Percentiles rank a stretch among this genome's conserved stretches.
Conservation (phyloP, 2,888 invertebrate species). For the Stenchaetothrips biformis region DNA sequence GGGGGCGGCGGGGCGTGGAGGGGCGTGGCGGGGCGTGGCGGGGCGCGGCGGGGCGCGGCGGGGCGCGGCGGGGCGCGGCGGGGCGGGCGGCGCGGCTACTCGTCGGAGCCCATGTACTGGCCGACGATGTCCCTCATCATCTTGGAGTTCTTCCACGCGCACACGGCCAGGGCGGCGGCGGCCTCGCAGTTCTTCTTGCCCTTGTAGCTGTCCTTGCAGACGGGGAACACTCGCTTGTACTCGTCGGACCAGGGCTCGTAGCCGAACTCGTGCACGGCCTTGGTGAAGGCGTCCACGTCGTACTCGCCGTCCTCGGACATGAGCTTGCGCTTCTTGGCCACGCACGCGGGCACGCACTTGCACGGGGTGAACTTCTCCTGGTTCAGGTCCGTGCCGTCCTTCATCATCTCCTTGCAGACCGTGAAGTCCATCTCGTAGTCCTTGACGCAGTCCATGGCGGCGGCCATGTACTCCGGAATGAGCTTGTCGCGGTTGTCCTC, state of each 20-base stretch:
- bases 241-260: slow-evolving; percentile 12
- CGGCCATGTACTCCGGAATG: slow-evolving; percentile 13
- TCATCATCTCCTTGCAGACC: slow-evolving; percentile 18
- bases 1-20: slow-evolving; percentile 9
- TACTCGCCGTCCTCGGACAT: slow-evolving; percentile 22
- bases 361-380: slow-evolving; percentile 1
- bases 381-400: background rate
- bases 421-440: slow-evolving; percentile 24
- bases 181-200: slow-evolving; percentile 18
- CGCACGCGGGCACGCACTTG: slow-evolving; percentile 18
- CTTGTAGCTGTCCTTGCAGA: slow-evolving; percentile 8
- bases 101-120: slow-evolving; percentile 3
- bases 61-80: background rate
- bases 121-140: background rate
- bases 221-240: background rate
- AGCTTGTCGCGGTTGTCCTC: slow-evolving; percentile 14
- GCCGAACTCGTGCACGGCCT: slow-evolving; percentile 8
- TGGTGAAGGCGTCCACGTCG: slow-evolving; percentile 12
- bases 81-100: background rate
- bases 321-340: slow-evolving; percentile 24
- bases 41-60: background rate
- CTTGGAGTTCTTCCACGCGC: slow-evolving; percentile 20
- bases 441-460: slow-evolving; percentile 13
- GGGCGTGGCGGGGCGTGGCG: background rate
- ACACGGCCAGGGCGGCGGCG: background rate